phyloP scores from a whole-genome alignment of 2,113 vertebrate genomes.

The Stigmatopora nigra region DNA sequence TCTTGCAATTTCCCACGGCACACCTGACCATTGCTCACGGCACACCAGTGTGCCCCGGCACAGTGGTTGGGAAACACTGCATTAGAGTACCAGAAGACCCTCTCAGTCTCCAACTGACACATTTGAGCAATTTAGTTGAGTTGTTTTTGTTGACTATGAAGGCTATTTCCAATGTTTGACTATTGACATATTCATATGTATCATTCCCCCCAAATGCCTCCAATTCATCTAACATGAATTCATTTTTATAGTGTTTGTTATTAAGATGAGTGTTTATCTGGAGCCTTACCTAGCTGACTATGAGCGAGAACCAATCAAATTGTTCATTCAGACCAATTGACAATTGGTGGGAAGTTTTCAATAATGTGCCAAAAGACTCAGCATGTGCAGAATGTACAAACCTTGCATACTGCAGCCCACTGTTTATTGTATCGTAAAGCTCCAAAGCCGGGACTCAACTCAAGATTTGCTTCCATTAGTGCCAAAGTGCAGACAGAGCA shows the following conservation, averaged over 20 bases:
- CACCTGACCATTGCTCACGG: no score
- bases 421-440: neutral
- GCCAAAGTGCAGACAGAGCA: neutral
- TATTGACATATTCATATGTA: neutral
- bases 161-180: neutral
- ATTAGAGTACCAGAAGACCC: slow-evolving; percentile 7
- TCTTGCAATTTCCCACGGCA: no score
- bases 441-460: neutral
- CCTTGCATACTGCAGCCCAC: neutral
- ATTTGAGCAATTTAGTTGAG: neutral
- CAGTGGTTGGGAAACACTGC: no score
- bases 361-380: neutral
- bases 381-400: neutral
- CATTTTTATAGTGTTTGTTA: no score
- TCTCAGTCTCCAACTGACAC: neutral
- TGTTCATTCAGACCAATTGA: neutral
- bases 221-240: neutral
- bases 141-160: neutral
- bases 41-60: no score
- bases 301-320: neutral
- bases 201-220: neutral
- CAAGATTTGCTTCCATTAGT: neutral
- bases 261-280: neutral
- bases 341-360: neutral
- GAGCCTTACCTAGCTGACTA: neutral